Conservation (phyloP, 2,888 invertebrate genomes). For the Zonitis immaculata region DNA sequence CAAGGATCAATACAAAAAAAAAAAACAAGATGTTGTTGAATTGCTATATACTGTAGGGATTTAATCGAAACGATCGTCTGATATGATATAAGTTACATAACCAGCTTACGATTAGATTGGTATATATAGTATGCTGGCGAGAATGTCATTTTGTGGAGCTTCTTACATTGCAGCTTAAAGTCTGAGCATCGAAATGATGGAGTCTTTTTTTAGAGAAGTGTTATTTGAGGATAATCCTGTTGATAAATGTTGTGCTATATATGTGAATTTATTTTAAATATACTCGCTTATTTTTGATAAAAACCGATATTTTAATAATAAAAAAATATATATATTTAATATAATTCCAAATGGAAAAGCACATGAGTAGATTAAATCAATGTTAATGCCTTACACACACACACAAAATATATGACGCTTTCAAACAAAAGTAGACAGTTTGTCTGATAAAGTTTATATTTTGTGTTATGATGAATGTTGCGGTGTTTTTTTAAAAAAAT, state of each 20-base stretch:
- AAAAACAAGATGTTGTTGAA: slow-evolving; percentile 10
- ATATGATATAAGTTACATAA: background rate
- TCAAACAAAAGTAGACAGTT: background rate
- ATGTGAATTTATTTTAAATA: background rate
- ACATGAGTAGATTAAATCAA: background rate
- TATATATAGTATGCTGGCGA: background rate
- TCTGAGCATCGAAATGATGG: slow-evolving; percentile 13
- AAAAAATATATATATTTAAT: too few species aligned
- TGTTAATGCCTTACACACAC: background rate
- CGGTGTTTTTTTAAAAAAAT: slow-evolving; percentile 13
- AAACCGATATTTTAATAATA: background rate
- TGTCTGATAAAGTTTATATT: background rate
- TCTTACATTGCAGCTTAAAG: slow-evolving; percentile 19
- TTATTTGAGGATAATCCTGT: slow-evolving; percentile 19
- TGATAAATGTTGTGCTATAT: slow-evolving; percentile 13
- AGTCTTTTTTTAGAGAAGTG: slow-evolving; percentile 19
- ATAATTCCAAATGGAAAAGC: background rate
- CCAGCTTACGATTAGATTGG: background rate
- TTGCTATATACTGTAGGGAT: slow-evolving; percentile 15
- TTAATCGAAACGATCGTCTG: slow-evolving; percentile 21
- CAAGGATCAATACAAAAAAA: too few species aligned
- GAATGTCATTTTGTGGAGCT: slow-evolving; percentile 19
- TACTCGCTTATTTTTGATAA: slow-evolving; percentile 11
- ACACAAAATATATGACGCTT: background rate
- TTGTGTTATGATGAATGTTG: slow-evolving; percentile 9